Conservation (phyloP, 2,113 vertebrate species). For the Neotoma lepida region DNA sequence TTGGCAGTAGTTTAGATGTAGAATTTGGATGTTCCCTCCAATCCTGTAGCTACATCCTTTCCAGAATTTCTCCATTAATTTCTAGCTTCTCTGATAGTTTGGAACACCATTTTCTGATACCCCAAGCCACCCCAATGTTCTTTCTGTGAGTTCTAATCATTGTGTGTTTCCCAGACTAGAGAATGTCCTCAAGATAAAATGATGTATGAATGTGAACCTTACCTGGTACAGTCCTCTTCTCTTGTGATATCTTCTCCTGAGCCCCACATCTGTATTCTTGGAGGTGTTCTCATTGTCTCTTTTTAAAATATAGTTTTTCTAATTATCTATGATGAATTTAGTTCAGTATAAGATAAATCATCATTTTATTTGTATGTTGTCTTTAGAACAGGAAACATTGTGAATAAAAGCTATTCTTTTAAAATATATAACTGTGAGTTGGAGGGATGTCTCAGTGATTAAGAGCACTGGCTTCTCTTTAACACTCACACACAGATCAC, state of each 20-base stretch:
- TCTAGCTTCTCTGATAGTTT: not conserved
- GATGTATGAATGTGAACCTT: not conserved
- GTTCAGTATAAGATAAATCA: not conserved
- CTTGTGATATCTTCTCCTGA: not conserved
- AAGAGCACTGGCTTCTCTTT: not conserved
- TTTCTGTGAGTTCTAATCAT: not conserved
- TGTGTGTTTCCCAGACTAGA: not conserved
- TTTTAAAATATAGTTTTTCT: not conserved
- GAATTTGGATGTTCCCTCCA: not conserved
- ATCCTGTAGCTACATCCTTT: not conserved
- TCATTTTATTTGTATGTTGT: not conserved
- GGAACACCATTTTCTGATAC: not conserved
- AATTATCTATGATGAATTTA: not conserved
- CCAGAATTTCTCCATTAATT: not conserved
- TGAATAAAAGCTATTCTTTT: slow-evolving; percentile 10
- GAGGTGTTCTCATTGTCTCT: not conserved
- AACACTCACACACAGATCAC: not conserved
- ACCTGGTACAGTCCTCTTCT: not conserved
- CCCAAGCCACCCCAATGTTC: not conserved
- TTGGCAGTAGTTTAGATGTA: not conserved
- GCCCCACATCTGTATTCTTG: not conserved
- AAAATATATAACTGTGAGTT: not conserved
- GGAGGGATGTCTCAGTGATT: not conserved
- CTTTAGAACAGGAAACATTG: not conserved
- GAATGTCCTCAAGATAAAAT: not conserved